Evolutionary conservation across 2,113 vertebrate species (phyloP).

Genomic region (Pterocles burchelli): DNA sequence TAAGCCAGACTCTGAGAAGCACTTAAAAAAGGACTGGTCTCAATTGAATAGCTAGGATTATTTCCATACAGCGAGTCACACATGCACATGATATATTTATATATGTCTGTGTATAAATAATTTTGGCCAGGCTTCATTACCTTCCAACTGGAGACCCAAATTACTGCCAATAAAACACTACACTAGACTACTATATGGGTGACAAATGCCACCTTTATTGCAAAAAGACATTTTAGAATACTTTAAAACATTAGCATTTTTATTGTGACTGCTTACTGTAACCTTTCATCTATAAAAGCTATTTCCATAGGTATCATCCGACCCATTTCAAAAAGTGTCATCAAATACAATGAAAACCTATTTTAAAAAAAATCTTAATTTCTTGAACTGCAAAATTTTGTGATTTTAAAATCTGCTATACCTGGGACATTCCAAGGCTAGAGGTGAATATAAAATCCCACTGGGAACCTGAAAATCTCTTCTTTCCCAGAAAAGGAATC

Average conservation of each 20-base stretch:
- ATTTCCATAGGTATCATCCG: neutral
- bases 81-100: neutral
- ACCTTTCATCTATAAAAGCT: neutral
- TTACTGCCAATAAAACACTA: neutral
- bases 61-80: neutral
- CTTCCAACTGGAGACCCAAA: neutral
- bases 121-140: neutral
- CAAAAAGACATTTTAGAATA: neutral
- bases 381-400: neutral
- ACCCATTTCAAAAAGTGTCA: neutral
- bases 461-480: neutral
- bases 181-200: neutral
- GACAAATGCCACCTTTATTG: neutral
- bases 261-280: neutral
- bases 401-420: neutral
- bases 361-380: neutral
- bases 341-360: neutral
- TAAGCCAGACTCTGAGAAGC: neutral
- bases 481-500: neutral
- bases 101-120: neutral
- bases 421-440: neutral
- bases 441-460: neutral
- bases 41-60: neutral
- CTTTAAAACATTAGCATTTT: neutral
- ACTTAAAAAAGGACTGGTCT: neutral